Evolutionary conservation across 2,888 invertebrate genomes (phyloP), one percentile per base, ranked within the genome.

Genomic region (Ephialtes manifestator): DNA sequence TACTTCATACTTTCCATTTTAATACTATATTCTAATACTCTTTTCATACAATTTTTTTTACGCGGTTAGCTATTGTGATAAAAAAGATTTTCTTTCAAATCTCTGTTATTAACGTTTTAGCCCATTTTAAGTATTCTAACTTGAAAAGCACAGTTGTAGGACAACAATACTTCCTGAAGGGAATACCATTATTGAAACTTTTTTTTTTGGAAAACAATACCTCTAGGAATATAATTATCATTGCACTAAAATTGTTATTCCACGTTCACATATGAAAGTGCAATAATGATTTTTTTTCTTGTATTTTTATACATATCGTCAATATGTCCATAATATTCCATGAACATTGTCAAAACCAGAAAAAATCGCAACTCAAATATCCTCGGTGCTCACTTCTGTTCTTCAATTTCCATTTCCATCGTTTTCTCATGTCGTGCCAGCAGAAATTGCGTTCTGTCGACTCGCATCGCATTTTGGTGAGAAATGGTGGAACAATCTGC

Each of bases 391-490:
- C 15, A 28, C 8, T 53, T 39, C 58, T 83, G n/a, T 39, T 60
- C 67, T 83, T 55, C 60, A 51, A 80, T 71, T 63, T 75, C 31
- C 53, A 79, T 80, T 80, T 24, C 71, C 75, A 67, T 68, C 67
- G 60, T 80, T 80, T 75, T 70, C 31, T 39, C 35, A 24, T 67
- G 63, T 76, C 63, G 55, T 43, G 31, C 35, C 31, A 15, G 55
- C 53, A 63, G 71, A 80, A 65, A 83, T 83, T 83, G 79, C 79
- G 35, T 80, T 65, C 63, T 63, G 58, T 74, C 74, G 60, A 63
- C 63, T 70, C 60, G 20, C 63, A 65, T 63, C 31, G 55, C 18
- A 31, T 63, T 65, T 46, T 28, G 13, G 24, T 70, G 76, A 70
- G 81, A 43, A 53, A 31, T 28, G 63, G 72, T 75, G 60, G 74